Evolutionary conservation across 2,888 invertebrate species (phyloP), one percentile per base, ranked within the genome.

Genomic region (Nymphalis polychloros): DNA sequence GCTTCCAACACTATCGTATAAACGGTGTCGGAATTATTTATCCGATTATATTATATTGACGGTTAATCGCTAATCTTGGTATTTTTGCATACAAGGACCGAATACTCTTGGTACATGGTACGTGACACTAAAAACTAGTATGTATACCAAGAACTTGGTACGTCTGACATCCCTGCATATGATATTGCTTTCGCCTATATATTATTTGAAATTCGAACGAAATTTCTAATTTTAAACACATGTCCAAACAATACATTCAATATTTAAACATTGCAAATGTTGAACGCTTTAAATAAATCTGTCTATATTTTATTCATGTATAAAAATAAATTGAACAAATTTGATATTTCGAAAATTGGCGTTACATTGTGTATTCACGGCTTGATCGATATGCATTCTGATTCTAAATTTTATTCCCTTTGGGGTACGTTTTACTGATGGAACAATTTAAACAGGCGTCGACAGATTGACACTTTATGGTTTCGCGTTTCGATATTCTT

Each of bases 331-430:
- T 57, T 57, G 3, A 7, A 19, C 41, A 10, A 23, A 41, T 35
- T 41, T 41, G 57, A 48, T 31, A 67, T 61, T 49, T 48, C 23
- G 49, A 57, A 68, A 63, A 53, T 67, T 63, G 59, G n/a, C 66
- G 27, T 53, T 63, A 60, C 52, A 41, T 49, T 23, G 52, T 62
- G 20, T 63, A 31, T 62, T 67, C 67, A 46, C 48, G 62, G 48
- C 59, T 52, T 68, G 64, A 70, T 70, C 70, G 70, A 68, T 62
- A 59, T 62, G 63, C 50, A 65, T 71, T 71, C 65, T 59, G 61
- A 68, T 63, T 68, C 53, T 53, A 68, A 49, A 71, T 68, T 71
- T 59, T 53, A 63, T 68, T 64, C 68, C 68, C 62, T 63, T 71
- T 71, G 65, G 65, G 49, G 59, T 48, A 19, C 41, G 57, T 68